Base-by-base conservation (phyloP, 2,888 invertebrate genomes). In the Venustoraphidia nigricollis region DNA sequence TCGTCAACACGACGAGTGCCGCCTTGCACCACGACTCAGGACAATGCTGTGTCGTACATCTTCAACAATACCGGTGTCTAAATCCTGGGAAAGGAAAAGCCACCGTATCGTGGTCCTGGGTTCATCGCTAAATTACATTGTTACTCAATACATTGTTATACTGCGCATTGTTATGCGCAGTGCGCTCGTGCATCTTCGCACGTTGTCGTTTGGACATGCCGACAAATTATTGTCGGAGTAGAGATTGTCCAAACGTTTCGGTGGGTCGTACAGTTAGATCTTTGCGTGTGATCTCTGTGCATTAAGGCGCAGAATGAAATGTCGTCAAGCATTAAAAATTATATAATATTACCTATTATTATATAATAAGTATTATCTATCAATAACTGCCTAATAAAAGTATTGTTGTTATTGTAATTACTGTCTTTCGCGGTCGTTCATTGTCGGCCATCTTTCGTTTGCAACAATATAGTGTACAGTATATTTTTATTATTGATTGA, bases 21-120 rank as follows among this genome's bases (percentile, higher is more conserved):
- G 55, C 61, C 71, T 56, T 44, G 60, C 59, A 8, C 65, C 62
- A 10, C 60, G 62, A 54, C 58, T 8, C 59, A 62, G 36, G 65
- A 67, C 46, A 60, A 60, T 49, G 62, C 66, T 10, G 67, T 68
- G 4, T 63, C 67, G n/a, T 67, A 67, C 55, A 79, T 79, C 50
- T 79, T 77, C 67, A 83, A 83, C 61, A 81, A 83, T 64, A 81
- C 81, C n/a, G 83, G 83, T 42, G 83, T 83, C 55, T 83, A 81
- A 71, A 56, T 51, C 53, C 57, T 55, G 57, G 58, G 57, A 58
- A 60, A 41, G 53, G 11, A 27, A 11, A 11, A 42, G n/a, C 17
- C 14, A 40, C 40, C 49, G 27, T 17, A 27, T 35, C 46, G 34
- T 36, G 34, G 36, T 36, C 36, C 41, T 47, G 48, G 42, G 41